Conservation (phyloP, 2,113 vertebrate species). For the pig (Sus scrofa) region T2T-Sscrofa CM000812.6:221021501-221022000, state of each 20-base stretch:
- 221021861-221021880: neutral
- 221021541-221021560: neutral
- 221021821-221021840: neutral
- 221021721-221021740: neutral
- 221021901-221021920: neutral
- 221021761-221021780: neutral
- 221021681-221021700: neutral
- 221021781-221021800: neutral
- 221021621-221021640: neutral
- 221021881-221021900: neutral
- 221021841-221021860: neutral
- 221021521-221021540: neutral
- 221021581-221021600: neutral
- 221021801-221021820: neutral
- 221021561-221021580: neutral
- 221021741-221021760: neutral
- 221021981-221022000: neutral
- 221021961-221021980: neutral
- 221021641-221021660: neutral
- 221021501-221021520: neutral
- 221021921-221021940: neutral
- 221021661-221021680: neutral
- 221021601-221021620: neutral
- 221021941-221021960: neutral
- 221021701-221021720: neutral